Evolutionary conservation across 2,113 vertebrate genomes (phyloP).

Genomic region (Rhinolophus ferrumequinum): DNA sequence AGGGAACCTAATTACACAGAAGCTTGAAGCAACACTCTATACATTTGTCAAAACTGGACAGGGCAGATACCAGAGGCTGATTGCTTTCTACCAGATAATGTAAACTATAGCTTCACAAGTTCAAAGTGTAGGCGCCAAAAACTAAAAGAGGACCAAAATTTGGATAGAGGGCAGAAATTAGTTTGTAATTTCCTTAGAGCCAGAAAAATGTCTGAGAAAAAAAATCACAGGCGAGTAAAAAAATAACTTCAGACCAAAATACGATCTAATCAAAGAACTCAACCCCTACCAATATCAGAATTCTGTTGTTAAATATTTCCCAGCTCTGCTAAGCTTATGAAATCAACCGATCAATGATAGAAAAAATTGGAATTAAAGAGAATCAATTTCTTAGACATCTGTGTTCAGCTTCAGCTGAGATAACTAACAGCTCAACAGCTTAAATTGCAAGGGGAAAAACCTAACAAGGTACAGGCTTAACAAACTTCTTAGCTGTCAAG

Average conservation of each 20-base stretch:
- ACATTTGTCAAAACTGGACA: conserved; percentile 6
- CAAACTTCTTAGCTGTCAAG: background rate
- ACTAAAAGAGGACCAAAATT: background rate
- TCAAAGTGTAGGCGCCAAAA: background rate
- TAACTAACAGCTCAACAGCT: conserved; percentile 29
- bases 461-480: background rate
- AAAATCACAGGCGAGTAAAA: background rate
- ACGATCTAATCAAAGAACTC: background rate
- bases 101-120: background rate
- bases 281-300: background rate
- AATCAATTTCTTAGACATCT: conserved; percentile 23
- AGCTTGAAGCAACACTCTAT: background rate
- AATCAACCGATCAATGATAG: background rate
- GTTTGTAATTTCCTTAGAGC: background rate
- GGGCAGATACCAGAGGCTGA: background rate
- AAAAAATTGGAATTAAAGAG: background rate
- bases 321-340: background rate
- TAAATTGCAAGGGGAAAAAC: background rate
- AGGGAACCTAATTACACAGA: conserved; percentile 45
- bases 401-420: background rate
- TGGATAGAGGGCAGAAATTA: background rate
- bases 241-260: background rate
- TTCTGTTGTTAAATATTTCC: background rate
- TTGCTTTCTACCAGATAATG: background rate
- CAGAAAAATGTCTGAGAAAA: background rate